Percentiles rank a stretch among this genome's conserved stretches.
These are phyloP conservation scores for Leucoraja erinaceus DNA, from an alignment of 2,113 vertebrate genomes.

Conservation along the genomic window DNA sequence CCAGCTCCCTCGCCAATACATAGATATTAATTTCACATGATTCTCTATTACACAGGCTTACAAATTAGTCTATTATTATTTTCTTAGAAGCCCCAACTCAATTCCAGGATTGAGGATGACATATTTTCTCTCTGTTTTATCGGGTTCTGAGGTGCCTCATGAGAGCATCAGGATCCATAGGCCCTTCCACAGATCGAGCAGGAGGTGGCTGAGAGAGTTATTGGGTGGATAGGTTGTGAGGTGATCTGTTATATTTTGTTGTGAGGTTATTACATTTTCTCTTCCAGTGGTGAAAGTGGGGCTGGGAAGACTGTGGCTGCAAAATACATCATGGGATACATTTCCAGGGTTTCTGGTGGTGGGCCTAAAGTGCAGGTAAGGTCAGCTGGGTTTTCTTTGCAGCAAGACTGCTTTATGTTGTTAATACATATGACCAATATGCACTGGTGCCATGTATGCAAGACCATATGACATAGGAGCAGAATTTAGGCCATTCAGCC, in stretches of 20 bases:
- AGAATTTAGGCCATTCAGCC: too few relatives aligned
- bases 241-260: too few relatives aligned
- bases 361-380: conserved; percentile 89
- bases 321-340: conserved; percentile 93
- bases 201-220: too few relatives aligned
- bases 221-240: too few relatives aligned
- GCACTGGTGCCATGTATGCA: background rate
- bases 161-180: too few relatives aligned
- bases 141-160: too few relatives aligned
- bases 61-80: background rate
- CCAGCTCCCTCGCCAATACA: background rate
- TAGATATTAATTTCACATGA: too few relatives aligned
- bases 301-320: conserved; percentile 95
- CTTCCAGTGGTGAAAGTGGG: conserved; percentile 81
- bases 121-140: too few relatives aligned
- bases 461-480: too few relatives aligned
- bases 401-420: background rate
- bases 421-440: background rate
- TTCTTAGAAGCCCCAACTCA: too few relatives aligned
- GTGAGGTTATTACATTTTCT: conserved; percentile 36
- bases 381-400: background rate
- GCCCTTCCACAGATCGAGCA: too few relatives aligned
- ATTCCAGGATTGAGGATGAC: too few relatives aligned
- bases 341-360: conserved; percentile 90
- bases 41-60: background rate